These are phyloP conservation scores for Ischnura elegans DNA, from an alignment of 2,888 invertebrate genomes.

Conservation along the genomic window DNA sequence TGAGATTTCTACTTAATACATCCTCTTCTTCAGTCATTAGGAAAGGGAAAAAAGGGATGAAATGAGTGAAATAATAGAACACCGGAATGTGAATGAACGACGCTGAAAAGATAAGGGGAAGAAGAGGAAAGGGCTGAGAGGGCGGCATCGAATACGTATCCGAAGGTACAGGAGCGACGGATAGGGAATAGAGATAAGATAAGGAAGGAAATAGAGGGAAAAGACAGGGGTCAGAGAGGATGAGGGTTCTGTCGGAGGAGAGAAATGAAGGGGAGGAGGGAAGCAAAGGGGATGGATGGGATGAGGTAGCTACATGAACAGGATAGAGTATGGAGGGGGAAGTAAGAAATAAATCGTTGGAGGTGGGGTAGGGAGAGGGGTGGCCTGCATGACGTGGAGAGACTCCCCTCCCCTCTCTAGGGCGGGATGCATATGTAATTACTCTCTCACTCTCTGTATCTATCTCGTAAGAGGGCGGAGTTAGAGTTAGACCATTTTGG, in stretches of 20 bases:
- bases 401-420: conserved; percentile 61
- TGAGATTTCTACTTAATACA: too few relatives aligned
- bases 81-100: neutral
- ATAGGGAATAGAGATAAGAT: conserved; percentile 12
- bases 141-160: neutral
- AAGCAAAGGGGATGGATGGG: neutral
- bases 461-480: neutral
- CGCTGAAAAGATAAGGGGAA: neutral
- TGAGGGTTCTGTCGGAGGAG: too few relatives aligned
- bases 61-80: too few relatives aligned
- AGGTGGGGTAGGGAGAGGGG: neutral
- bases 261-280: too few relatives aligned
- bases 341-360: neutral
- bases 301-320: too few relatives aligned
- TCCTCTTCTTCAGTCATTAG: too few relatives aligned
- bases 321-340: neutral
- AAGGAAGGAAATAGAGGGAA: conserved; percentile 5
- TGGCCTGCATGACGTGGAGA: conserved; percentile 30
- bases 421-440: conserved; percentile 67
- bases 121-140: neutral
- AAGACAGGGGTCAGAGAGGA: neutral
- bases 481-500: too few relatives aligned
- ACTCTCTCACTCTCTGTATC: conserved; percentile 19
- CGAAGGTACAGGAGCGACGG: neutral
- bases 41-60: too few relatives aligned